Evolutionary conservation across 2,888 invertebrate species (phyloP).

Genomic region (Brenthis ino): DNA sequence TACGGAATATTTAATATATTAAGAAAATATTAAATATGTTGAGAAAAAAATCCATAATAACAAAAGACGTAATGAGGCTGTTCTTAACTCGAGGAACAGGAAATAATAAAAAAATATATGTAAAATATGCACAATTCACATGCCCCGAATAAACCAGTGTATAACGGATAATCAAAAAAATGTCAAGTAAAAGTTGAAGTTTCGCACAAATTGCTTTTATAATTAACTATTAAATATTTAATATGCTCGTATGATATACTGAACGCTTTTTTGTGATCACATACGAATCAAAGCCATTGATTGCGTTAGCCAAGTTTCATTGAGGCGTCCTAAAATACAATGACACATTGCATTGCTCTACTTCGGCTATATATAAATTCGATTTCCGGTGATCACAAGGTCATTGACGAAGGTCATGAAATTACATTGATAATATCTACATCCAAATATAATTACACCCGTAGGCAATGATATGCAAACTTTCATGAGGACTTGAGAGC

Average conservation of each 20-base stretch:
- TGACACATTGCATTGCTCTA: constrained; percentile 30
- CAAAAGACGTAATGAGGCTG: not conserved
- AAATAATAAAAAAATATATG: not conserved
- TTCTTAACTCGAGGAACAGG: constrained; percentile 9
- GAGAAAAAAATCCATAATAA: not conserved
- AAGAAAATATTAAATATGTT: not conserved
- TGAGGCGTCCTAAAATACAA: constrained; percentile 35
- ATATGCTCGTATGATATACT: not conserved
- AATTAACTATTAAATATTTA: not conserved
- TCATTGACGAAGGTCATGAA: constrained; percentile 60
- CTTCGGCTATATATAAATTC: constrained; percentile 27
- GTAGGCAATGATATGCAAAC: constrained; percentile 33
- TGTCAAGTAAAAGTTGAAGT: constrained; percentile 9
- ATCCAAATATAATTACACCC: constrained; percentile 39
- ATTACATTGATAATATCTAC: constrained; percentile 49
- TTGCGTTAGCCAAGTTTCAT: constrained; percentile 28
- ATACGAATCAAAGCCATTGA: constrained; percentile 16
- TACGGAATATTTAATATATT: not conserved
- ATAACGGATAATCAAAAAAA: constrained; percentile 6
- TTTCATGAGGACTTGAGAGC: constrained; percentile 16
- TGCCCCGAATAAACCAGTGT: not conserved
- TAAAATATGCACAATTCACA: not conserved
- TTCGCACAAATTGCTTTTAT: not conserved
- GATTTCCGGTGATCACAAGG: constrained; percentile 52
- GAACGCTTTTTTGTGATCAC: not conserved